These are phyloP conservation scores for Chromoteleia sp. DNA, from an alignment of 2,888 invertebrate species.

Conservation along the genomic window DNA sequence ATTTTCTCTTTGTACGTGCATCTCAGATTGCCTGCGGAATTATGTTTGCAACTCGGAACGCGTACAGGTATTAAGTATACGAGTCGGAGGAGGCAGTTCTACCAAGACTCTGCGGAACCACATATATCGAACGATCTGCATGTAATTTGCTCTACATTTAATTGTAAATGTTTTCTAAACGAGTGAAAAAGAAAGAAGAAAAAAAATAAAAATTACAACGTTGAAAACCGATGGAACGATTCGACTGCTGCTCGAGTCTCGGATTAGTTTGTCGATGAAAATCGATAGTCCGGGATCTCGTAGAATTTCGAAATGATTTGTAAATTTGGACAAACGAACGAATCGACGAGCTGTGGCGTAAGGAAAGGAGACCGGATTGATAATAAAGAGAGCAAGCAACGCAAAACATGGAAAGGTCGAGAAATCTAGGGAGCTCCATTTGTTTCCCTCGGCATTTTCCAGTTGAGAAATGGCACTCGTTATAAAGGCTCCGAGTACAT, in stretches of 20 bases:
- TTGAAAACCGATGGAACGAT: not conserved
- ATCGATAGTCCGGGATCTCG: constrained; percentile 46
- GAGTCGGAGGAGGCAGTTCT: constrained; percentile 7
- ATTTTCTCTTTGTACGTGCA: constrained; percentile 26
- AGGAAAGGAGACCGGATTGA: constrained; percentile 62
- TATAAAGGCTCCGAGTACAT: constrained; percentile 74
- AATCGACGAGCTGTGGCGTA: constrained; percentile 23
- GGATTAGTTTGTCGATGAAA: constrained; percentile 6
- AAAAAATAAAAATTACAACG: too few species aligned
- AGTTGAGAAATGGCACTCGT: constrained; percentile 77
- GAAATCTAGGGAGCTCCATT: constrained; percentile 72
- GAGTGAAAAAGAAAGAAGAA: too few species aligned
- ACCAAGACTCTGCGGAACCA: not conserved
- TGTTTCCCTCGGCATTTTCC: constrained; percentile 73
- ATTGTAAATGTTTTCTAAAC: too few species aligned
- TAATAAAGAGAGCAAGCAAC: constrained; percentile 57
- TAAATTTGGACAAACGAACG: constrained; percentile 64
- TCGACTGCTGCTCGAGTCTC: not conserved
- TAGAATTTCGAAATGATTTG: constrained; percentile 55
- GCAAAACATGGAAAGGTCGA: constrained; percentile 41
- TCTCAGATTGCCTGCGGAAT: constrained; percentile 32
- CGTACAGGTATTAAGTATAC: constrained; percentile 31
- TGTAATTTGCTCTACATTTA: too few species aligned
- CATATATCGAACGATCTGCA: too few species aligned
- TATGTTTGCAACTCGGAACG: constrained; percentile 32